Conservation (phyloP, 2,888 invertebrate genomes). For the Rhagophthalmus giganteus region DNA sequence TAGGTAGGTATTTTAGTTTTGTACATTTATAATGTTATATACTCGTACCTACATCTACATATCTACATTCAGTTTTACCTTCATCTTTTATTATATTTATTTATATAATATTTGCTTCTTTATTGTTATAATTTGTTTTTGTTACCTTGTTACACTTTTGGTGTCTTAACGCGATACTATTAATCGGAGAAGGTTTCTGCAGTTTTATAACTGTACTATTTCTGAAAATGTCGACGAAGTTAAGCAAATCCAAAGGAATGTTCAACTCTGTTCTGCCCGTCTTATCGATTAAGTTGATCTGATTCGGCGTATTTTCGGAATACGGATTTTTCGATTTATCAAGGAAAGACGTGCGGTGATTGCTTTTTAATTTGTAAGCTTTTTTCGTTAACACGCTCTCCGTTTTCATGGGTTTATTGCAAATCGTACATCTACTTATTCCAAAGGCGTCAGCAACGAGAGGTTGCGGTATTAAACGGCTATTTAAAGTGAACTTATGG, state of each 20-base stretch:
- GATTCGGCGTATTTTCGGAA: background rate
- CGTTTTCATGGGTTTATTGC: slow-evolving; percentile 40
- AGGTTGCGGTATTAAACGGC: slow-evolving; percentile 60
- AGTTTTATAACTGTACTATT: background rate
- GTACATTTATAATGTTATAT: too few relatives aligned
- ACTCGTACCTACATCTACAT: too few relatives aligned
- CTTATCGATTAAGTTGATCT: slow-evolving; percentile 14
- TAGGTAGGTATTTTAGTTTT: too few relatives aligned
- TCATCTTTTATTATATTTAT: too few relatives aligned
- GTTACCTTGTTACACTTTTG: too few relatives aligned
- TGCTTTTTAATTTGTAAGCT: background rate
- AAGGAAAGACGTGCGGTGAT: background rate
- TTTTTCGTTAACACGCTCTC: background rate
- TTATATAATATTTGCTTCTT: too few relatives aligned
- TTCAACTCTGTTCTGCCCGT: slow-evolving; percentile 20
- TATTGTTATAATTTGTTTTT: too few relatives aligned
- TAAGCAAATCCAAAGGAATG: slow-evolving; percentile 12
- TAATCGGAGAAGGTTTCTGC: slow-evolving; percentile 13
- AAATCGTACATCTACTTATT: slow-evolving; percentile 56
- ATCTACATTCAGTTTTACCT: too few relatives aligned
- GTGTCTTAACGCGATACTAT: slow-evolving; percentile 34
- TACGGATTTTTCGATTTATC: background rate
- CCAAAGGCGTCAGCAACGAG: slow-evolving; percentile 53
- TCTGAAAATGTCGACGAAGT: slow-evolving; percentile 2
- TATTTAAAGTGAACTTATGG: slow-evolving; percentile 60